Conservation (phyloP, 2,797 vertebrate species). For the Merluccius polli region DNA sequence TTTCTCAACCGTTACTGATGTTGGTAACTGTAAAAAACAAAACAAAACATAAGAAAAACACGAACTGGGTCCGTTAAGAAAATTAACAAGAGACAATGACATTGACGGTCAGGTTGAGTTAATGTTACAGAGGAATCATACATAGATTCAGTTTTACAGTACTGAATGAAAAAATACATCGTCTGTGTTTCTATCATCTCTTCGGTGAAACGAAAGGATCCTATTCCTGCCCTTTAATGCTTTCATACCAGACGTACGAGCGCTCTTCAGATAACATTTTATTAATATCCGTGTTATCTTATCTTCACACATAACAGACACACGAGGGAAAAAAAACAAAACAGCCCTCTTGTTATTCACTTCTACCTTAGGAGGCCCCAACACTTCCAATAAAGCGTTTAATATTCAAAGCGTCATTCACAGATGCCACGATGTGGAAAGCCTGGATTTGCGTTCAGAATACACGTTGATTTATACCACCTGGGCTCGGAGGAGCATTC, state of each 20-base stretch:
- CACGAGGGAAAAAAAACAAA: too few relatives aligned
- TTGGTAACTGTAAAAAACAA: neutral
- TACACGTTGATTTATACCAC: conserved; percentile 76
- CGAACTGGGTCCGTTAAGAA: neutral
- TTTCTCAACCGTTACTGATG: neutral
- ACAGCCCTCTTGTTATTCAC: neutral
- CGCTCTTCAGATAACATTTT: neutral
- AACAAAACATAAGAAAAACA: too few relatives aligned
- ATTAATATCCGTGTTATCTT: neutral
- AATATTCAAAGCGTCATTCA: conserved; percentile 24
- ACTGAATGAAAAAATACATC: neutral
- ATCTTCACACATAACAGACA: neutral
- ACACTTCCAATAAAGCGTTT: conserved; percentile 1
- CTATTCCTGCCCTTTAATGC: neutral
- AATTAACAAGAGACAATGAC: neutral
- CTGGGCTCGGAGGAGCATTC: conserved; percentile 75
- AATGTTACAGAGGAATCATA: neutral
- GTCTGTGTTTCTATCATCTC: neutral
- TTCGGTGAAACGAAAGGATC: neutral
- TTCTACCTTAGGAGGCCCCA: neutral
- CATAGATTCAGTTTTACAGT: neutral
- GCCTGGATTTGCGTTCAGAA: conserved; percentile 68
- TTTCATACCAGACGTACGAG: neutral
- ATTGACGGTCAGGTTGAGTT: neutral
- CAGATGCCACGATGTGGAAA: conserved; percentile 70